Percentiles rank a stretch among this genome's conserved stretches.
Evolutionary conservation across 2,888 invertebrate genomes (phyloP).

Genomic region (Scaptomyza parva): DNA sequence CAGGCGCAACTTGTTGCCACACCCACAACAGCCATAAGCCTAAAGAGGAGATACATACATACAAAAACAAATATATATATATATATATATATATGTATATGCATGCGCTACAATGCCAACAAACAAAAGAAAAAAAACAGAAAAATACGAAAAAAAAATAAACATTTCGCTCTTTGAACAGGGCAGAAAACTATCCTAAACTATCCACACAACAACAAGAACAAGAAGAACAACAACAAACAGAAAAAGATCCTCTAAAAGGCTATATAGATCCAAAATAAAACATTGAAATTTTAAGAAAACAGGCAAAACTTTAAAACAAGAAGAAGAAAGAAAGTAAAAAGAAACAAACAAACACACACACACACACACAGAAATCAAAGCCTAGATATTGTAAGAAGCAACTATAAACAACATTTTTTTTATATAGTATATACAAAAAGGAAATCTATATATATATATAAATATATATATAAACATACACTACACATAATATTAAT

Average conservation of each 20-base stretch:
- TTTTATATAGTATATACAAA: slow-evolving; percentile 27
- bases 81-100: slow-evolving; percentile 10
- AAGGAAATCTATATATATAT: slow-evolving; percentile 21
- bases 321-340: no score
- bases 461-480: slow-evolving; percentile 14
- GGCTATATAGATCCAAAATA: slow-evolving; percentile 9
- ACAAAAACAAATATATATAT: no score
- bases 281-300: not conserved
- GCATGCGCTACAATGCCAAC: slow-evolving; percentile 22
- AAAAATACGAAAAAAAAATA: not conserved
- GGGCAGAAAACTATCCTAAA: slow-evolving; percentile 22
- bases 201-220: not conserved
- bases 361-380: slow-evolving; percentile 29
- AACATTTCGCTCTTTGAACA: slow-evolving; percentile 19
- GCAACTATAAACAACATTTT: slow-evolving; percentile 24
- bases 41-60: slow-evolving; percentile 28
- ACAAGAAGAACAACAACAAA: not conserved
- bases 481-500: slow-evolving; percentile 18
- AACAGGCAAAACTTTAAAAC: not conserved
- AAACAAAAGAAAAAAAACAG: not conserved
- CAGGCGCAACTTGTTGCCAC: slow-evolving; percentile 32
- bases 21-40: slow-evolving; percentile 52
- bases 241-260: slow-evolving; percentile 1
- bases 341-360: not conserved
- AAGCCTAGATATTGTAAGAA: slow-evolving; percentile 39